These are phyloP conservation scores for Varanus salvator DNA, from an alignment of 2,113 vertebrate genomes.

Conservation along the genomic window DNA sequence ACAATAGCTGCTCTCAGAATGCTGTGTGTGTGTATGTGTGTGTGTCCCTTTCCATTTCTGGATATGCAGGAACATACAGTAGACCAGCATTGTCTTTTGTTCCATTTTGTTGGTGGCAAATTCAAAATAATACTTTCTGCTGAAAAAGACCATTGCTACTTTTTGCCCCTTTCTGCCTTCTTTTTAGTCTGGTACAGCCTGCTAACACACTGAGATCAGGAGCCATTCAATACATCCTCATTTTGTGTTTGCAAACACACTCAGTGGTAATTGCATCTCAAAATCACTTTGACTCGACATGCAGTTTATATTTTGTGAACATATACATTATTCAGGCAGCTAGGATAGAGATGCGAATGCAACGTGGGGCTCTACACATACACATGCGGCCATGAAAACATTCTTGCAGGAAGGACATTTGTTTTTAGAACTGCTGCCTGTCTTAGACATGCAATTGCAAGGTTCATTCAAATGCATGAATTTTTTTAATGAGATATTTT, in stretches of 20 bases:
- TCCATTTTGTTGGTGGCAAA: constrained; percentile 38
- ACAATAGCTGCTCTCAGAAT: constrained; percentile 47
- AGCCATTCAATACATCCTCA: neutral
- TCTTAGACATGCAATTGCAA: neutral
- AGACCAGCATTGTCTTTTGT: constrained; percentile 17
- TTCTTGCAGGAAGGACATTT: neutral
- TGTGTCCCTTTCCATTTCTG: constrained; percentile 51
- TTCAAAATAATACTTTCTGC: constrained; percentile 47
- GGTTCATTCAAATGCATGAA: neutral
- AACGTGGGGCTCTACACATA: constrained; percentile 32
- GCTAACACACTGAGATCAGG: neutral
- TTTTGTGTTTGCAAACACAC: constrained; percentile 49
- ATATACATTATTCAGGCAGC: constrained; percentile 19
- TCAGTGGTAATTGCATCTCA: constrained; percentile 60
- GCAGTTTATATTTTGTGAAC: constrained; percentile 60
- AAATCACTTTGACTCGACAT: constrained; percentile 53
- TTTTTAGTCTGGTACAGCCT: constrained; percentile 24
- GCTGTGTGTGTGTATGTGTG: constrained; percentile 55
- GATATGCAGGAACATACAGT: constrained; percentile 4
- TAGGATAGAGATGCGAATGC: neutral
- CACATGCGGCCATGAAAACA: neutral
- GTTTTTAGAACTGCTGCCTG: neutral
- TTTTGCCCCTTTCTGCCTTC: constrained; percentile 4
- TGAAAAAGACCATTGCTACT: constrained; percentile 54
- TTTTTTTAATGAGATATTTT: neutral